Evolutionary conservation across 2,797 vertebrate species (phyloP).

Genomic region (Acanthiza pusilla): DNA sequence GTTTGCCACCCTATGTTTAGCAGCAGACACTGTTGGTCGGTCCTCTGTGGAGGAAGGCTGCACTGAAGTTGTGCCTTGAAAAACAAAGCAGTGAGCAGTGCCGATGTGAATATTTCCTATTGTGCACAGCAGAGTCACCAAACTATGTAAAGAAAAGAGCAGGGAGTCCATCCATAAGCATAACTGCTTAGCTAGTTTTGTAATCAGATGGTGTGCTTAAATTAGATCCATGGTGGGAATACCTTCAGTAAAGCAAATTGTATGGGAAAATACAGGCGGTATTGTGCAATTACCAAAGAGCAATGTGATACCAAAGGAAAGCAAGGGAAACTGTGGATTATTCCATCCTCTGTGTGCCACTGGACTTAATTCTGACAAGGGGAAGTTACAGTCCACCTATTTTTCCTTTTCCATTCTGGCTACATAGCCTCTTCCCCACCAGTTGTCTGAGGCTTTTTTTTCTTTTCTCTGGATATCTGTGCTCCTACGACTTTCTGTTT

Average conservation of each 20-base stretch:
- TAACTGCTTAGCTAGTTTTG: neutral
- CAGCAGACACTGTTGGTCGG: neutral
- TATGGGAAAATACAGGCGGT: neutral
- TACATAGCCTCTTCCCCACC: neutral
- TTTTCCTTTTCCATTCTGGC: neutral
- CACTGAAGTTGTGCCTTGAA: neutral
- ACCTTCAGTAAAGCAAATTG: neutral
- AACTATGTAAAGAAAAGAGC: neutral
- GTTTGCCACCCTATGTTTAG: neutral
- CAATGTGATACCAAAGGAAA: neutral
- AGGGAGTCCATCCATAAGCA: neutral
- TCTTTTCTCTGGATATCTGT: neutral
- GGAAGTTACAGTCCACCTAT: neutral
- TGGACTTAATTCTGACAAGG: neutral
- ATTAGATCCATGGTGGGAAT: neutral
- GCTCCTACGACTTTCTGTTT: neutral
- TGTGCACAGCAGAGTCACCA: neutral
- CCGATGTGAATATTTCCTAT: neutral
- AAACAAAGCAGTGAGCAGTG: neutral
- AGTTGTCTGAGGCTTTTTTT: neutral
- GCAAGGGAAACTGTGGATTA: neutral
- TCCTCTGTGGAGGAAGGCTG: neutral
- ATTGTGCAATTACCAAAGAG: neutral
- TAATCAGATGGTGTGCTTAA: neutral
- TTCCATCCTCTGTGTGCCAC: neutral